Percentiles rank a stretch among this genome's conserved stretches.
Conservation (phyloP, 2,888 invertebrate genomes). For the Volucella inanis region DNA sequence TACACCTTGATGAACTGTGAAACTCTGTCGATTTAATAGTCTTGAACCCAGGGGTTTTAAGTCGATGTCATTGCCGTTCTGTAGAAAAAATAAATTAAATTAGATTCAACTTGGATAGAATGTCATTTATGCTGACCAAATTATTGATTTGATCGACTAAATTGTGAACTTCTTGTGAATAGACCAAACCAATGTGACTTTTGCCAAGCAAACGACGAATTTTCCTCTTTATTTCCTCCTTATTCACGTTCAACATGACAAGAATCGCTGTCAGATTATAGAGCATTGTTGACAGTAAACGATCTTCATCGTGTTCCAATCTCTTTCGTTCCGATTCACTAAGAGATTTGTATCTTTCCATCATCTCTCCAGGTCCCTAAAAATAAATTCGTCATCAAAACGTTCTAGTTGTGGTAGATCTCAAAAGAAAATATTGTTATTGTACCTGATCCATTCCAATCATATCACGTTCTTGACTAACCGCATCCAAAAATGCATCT, state of each 20-base stretch:
- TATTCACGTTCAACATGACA: constrained; percentile 94
- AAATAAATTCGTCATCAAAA: background rate
- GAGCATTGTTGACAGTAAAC: constrained; percentile 95
- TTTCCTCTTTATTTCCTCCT: constrained; percentile 93
- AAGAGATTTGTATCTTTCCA: constrained; percentile 97
- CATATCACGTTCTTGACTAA: constrained; percentile 98
- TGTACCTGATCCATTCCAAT: constrained; percentile 98
- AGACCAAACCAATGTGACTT: constrained; percentile 98
- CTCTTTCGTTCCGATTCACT: constrained; percentile 97
- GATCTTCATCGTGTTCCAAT: constrained; percentile 98
- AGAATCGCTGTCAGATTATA: constrained; percentile 98
- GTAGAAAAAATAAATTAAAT: constrained; percentile 74
- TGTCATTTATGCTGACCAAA: constrained; percentile 87
- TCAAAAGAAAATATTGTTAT: background rate
- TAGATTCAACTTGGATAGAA: background rate
- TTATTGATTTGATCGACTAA: constrained; percentile 96
- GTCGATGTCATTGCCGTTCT: constrained; percentile 99
- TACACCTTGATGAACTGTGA: constrained; percentile 98
- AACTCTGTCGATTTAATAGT: constrained; percentile 97
- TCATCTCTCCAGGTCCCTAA: constrained; percentile 97
- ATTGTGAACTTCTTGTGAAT: constrained; percentile 98
- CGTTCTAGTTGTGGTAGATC: background rate
- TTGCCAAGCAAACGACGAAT: constrained; percentile 96
- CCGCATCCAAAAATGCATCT: constrained; percentile 98
- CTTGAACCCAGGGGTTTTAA: constrained; percentile 97